Base-by-base conservation (phyloP, 2,113 vertebrate genomes). In the Illadopsis cleaveri region DNA sequence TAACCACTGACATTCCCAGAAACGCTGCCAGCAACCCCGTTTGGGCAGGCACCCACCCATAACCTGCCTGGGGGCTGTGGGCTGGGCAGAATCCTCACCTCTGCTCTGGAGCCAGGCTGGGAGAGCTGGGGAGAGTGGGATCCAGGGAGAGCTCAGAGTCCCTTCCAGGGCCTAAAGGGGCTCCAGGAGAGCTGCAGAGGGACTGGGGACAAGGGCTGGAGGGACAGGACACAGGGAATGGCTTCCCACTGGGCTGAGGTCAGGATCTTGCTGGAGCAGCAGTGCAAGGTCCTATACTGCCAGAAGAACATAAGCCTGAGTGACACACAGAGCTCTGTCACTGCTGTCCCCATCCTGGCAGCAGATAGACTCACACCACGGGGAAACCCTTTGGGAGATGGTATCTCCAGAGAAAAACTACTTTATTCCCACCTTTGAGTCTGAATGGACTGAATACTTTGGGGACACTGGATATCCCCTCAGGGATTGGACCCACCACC, bases 121-220 rank as follows among this genome's bases (percentile, higher is more conserved):
- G 9, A 56, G 58, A 56, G 40, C 23, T 83, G 71, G 61, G 51
- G 24, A 5, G 31, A 44, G 14, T 31, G 37, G 6, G 24, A 0
- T 27, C 62, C 72, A 77, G 6, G 18, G 37, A 77, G 37, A 66
- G 28, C 53, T 60, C 28, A 68, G 53, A 60, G 78, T 38, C 10
- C 25, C 25, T 40, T 0, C 0, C 73, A 47, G 40, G 0, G 40
- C 40, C 69, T 45, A 0, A 60, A 75, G n/a, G 53, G 44, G 58
- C 23, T 81, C 18, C 68, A 81, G 51, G 27, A 81, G 44, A 66
- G 23, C 77, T 71, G 66, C 13, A 64, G 57, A 80, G 57, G 75
- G 15, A 23, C 51, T 44, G 6, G 68, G 27, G 33, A 38, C 23
- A 65, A 15, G 35, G 48, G 0, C 1, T 13, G 44, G 31, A 80